A percentile compares a stretch with the other conserved stretches of the same genome.
phyloP scores from a whole-genome alignment of 2,797 vertebrate species.

The Hippoglossus hippoglossus region DNA sequence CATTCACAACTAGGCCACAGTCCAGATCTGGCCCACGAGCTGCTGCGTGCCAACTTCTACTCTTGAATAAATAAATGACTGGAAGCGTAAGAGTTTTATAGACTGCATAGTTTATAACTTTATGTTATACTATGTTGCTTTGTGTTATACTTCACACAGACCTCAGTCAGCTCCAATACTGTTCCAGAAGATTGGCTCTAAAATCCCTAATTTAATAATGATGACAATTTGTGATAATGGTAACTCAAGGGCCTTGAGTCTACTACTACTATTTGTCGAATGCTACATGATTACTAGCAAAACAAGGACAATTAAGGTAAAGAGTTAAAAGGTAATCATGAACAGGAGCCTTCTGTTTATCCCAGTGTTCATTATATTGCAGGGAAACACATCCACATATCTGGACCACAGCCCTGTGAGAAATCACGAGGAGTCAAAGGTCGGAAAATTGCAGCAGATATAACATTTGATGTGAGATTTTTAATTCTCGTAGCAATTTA shows the following conservation, averaged over 20 bases:
- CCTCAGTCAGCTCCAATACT: not conserved
- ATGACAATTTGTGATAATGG: conserved; percentile 26
- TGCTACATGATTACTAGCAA: conserved; percentile 5
- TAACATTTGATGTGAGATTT: conserved; percentile 6
- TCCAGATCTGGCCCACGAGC: conserved; percentile 12
- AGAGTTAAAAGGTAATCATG: not conserved
- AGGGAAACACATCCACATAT: not conserved
- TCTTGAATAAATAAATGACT: conserved; percentile 3
- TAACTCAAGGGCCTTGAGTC: conserved; percentile 7
- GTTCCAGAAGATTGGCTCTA: not conserved
- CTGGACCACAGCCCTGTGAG: not conserved
- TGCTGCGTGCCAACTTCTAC: not conserved
- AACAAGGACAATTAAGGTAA: conserved; percentile 11
- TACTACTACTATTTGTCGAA: conserved; percentile 16
- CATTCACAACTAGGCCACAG: conserved; percentile 12
- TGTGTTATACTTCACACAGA: not conserved
- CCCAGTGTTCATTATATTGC: not conserved
- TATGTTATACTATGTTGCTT: not conserved
- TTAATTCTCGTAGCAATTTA: conserved; percentile 12
- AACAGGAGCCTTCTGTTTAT: not conserved
- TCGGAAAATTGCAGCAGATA: conserved; percentile 10
- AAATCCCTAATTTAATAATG: conserved; percentile 5
- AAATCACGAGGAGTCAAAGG: conserved; percentile 13
- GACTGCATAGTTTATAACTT: not conserved
- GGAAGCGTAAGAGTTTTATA: conserved; percentile 1